Evolutionary conservation across 2,888 invertebrate species (phyloP), one percentile per base, ranked within the genome.

Genomic region (Melanchra persicariae): DNA sequence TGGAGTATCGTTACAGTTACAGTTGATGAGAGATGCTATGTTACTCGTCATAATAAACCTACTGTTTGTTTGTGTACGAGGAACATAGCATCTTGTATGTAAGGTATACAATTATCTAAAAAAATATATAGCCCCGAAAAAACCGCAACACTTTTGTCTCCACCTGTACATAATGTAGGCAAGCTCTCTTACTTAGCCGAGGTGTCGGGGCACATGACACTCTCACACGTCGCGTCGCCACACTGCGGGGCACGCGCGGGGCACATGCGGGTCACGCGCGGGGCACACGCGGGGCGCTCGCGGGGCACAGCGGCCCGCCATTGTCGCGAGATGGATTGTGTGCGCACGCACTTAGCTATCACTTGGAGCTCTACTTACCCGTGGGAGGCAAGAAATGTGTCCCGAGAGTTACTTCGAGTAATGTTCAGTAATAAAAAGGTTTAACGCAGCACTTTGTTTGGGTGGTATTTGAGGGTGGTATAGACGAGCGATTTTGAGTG

Each of bases 191-290:
- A 87, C 82, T 87, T 84, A 79, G 77, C 71, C 68, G 84, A 90
- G 89, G 90, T 90, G 90, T 89, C 88, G 81, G 82, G 72, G 85
- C 87, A 78, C 73, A 71, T 82, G 83, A 82, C 81, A 63, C 55
- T 43, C 82, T 58, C 82, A 22, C 77, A 43, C 69, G 54, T 34
- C 68, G 63, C 63, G 58, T 45, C 61, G 59, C 61, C 64, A 73
- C 67, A 40, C 40, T 55, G 47, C 69, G 59, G 57, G 73, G 58
- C 71, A 37, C 59, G 45, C 5, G 12, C 62, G 22, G 19, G 24
- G 26, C 26, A 40, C 12, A 40, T 3, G 12, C 40, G 40, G 17
- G 52, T 17, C 52, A 52, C 26, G 17, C 26, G 52, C 52, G 26
- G 52, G 26, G 8, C 52, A 19, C 19, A 8, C 8, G 17, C 17